Conservation (phyloP, 2,113 vertebrate species). For the Tyto alba region DNA sequence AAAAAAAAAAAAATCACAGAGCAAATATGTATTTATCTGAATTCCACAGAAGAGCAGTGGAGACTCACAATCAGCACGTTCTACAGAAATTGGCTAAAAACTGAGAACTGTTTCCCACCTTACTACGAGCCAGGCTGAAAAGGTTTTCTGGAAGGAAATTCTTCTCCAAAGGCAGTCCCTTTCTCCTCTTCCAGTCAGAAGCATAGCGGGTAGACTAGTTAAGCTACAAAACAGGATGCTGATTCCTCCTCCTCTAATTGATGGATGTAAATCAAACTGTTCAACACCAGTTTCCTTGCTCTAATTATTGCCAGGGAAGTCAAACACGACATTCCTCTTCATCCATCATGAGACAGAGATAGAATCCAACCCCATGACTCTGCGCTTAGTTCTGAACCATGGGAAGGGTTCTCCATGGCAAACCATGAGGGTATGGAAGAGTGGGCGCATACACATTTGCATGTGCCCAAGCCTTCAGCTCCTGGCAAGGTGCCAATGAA, state of each 20-base stretch:
- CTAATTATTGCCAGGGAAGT: not conserved
- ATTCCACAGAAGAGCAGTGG: not conserved
- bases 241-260: not conserved
- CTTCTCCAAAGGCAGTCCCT: not conserved
- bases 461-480: fast-evolving
- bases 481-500: not conserved
- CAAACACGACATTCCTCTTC: not conserved
- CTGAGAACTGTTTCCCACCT: not conserved
- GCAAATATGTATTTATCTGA: not conserved
- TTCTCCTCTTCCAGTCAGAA: not conserved
- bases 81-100: not conserved
- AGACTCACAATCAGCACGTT: not conserved
- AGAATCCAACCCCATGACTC: not conserved
- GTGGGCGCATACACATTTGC: not conserved
- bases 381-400: not conserved
- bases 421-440: not conserved
- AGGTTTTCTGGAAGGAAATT: not conserved
- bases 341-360: not conserved
- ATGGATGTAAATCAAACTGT: not conserved
- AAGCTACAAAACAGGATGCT: not conserved
- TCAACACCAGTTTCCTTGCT: not conserved
- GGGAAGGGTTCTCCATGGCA: not conserved
- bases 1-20: not conserved
- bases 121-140: not conserved
- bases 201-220: not conserved